Base-by-base conservation (phyloP, 2,888 invertebrate genomes). In the Leptura quadrifasciata region DNA sequence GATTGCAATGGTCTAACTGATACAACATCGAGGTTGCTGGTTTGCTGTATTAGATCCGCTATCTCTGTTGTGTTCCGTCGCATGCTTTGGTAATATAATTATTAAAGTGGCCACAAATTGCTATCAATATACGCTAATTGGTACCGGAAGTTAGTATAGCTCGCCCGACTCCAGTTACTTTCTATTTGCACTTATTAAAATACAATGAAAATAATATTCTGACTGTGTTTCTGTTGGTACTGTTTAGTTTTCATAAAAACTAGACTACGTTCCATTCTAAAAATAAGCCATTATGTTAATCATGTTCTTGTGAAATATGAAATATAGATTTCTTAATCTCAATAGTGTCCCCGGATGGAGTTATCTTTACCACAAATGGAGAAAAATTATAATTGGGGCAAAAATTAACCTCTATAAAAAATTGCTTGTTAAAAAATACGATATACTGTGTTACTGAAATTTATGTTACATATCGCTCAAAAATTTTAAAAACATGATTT, bases 91-190 rank as follows among this genome's bases (percentile, higher is more conserved):
- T 78, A 80, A 84, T 79, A 81, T 82, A 81, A 84, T 86, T 85
- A 85, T 84, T 82, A 83, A 84, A 85, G 84, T 84, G 81, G 82
- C 82, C 84, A 81, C 85, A 84, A 85, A 85, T 85, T 85, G 81
- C 84, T 80, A 85, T 85, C 84, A 85, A 84, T 85, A 83, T 81
- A 84, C 79, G 74, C 80, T 85, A 84, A 85, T 86, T 85, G 84
- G 80, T 82, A 82, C 78, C 83, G 85, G 85, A 85, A 84, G 82
- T 83, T 81, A 77, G 73, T 75, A 39, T 21, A 75, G 60, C 39
- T 57, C 61, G 18, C 68, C 55, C 35, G n/a, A n/a, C 20, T 52
- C 52, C 1, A 15, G 57, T 31, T 67, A 67, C 67, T 67, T 67
- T 54, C 67, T 52, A 24, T 17, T n/a, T 20, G 54, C 18, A 54